Evolutionary conservation across 2,888 invertebrate species (phyloP), one percentile per base, ranked within the genome.

Genomic region (Rutpela maculata): DNA sequence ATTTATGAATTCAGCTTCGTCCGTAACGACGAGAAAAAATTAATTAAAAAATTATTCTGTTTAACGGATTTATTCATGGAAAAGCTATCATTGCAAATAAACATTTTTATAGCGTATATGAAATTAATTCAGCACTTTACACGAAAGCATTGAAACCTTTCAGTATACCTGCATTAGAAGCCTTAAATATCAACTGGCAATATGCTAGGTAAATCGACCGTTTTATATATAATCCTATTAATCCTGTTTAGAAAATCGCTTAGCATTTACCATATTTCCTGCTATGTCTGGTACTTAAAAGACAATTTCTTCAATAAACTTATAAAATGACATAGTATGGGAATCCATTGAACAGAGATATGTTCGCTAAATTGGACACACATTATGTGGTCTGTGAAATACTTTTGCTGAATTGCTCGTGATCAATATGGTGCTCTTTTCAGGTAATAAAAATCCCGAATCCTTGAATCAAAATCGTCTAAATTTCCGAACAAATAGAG

Each of bases 361-460:
- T 74, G 26, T 74, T 63, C 73, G 73, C 65, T 74, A 66, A 74
- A 74, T 74, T 74, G 74, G 57, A 74, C 74, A 74, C 74, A 74
- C 66, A 74, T 74, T 74, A 74, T 74, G 74, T 66, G 74, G 66
- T 74, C 74, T 65, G 66, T 74, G 55, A 74, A 66, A 74, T 74
- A 74, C 57, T 74, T 63, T 73, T 74, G 66, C 74, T 66, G 74
- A 74, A 74, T 74, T 57, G 74, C 26, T 65, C 43, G 55, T 17
- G 26, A 74, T 74, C 72, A 63, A 73, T 73, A 55, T 12, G 26
- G 56, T 38, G 9, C 19, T 74, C 59, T 22, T 66, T 72, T 74
- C 66, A 22, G 72, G 74, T 22, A 66, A 55, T 66, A 74, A 74
- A 74, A 74, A 65, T 74, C 66, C 9, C 18, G 66, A 35, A 74